Evolutionary conservation across 1,140 invertebrate species (phyloP), one percentile per base, ranked within the genome.

Genomic region (Pygmarrhopalites habei): DNA sequence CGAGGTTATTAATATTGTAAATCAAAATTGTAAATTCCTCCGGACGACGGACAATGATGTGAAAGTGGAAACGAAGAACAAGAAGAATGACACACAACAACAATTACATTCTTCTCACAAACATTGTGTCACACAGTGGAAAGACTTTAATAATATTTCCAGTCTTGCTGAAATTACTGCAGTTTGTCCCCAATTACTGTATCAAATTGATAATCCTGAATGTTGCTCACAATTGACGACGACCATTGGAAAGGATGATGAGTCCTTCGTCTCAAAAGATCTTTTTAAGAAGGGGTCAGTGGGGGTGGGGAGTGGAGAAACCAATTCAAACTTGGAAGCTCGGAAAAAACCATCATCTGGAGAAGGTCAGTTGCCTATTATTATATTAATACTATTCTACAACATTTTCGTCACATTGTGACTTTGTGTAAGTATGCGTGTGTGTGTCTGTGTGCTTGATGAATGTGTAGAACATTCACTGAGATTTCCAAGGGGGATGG

Each of bases 301-400:
- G 58, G 30, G 1, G 44, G 41, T 17, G 58, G 30, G n/a, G 17
- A 17, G 10, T 7, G 35, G 7, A 10, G 10, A 17, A 17, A 39
- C 35, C 7, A 7, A 17, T 39, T 12, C 41, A 2, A 2, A 28
- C 5, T 46, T 26, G 25, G 39, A 58, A n/a, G 30, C 14, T 23
- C 35, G 44, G 55, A 58, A 60, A 17, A 68, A 68, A 39, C 67
- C 67, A 3, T 59, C 52, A n/a, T 53, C 67, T 2, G 60, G 63
- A 25, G 67, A 68, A 68, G 66, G 66, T 68, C 23, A 64, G 60
- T 41, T 17, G 4, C 28, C n/a, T n/a, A n/a, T n/a, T n/a, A 32
- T 12, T 41, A 12, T 10, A 41, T 41, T 41, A 41, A n/a, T 10
- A 41, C n/a, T n/a, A n/a, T n/a, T n/a, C n/a, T n/a, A 41, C 39